Conservation (phyloP, 2,797 vertebrate species). For the Nasua narica region DNA sequence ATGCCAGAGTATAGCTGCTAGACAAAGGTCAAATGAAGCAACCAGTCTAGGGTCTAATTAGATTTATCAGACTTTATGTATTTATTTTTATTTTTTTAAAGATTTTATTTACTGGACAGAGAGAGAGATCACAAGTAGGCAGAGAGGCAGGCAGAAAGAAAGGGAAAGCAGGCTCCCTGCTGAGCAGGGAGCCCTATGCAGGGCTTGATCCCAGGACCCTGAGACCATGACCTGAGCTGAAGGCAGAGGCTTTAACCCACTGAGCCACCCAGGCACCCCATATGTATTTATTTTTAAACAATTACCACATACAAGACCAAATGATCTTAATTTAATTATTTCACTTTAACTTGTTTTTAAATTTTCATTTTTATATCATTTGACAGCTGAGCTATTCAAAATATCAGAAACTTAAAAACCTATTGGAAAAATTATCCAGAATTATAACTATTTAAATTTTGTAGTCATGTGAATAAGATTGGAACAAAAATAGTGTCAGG, state of each 20-base stretch:
- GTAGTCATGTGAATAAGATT: neutral
- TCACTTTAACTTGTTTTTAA: neutral
- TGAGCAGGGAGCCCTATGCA: too few relatives aligned
- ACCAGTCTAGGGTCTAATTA: neutral
- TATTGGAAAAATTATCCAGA: neutral
- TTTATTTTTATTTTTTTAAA: too few relatives aligned
- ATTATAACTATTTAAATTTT: neutral
- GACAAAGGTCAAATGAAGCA: neutral
- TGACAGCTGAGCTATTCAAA: neutral
- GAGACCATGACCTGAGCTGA: too few relatives aligned
- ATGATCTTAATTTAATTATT: neutral
- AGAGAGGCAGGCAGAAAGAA: too few relatives aligned
- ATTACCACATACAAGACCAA: neutral
- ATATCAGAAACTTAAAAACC: neutral
- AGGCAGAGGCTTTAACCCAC: too few relatives aligned
- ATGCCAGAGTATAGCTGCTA: neutral
- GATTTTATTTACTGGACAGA: too few relatives aligned
- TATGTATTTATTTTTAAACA: neutral
- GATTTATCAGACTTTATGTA: neutral
- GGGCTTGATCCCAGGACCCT: too few relatives aligned
- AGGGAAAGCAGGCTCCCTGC: too few relatives aligned
- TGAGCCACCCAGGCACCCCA: too few relatives aligned
- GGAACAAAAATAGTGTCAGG: neutral
- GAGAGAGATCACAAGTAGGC: too few relatives aligned
- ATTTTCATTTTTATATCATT: neutral